A percentile compares a stretch with the other conserved stretches of the same genome.
phyloP scores from a whole-genome alignment of 2,888 invertebrate species.

The Adelphocoris suturalis region DNA sequence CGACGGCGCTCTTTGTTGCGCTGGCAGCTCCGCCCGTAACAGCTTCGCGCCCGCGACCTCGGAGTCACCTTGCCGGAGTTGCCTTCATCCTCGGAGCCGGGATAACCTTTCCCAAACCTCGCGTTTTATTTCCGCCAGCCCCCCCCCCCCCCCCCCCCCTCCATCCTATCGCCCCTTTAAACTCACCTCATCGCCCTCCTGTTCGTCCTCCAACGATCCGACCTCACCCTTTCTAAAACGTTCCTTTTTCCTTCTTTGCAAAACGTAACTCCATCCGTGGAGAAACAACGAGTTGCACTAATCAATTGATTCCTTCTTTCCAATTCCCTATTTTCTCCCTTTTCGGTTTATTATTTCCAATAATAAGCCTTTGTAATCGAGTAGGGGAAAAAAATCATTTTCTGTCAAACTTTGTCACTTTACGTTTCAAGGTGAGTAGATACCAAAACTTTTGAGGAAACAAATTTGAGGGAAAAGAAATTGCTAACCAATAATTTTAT shows the following conservation, averaged over 20 bases:
- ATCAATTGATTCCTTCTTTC: too few relatives aligned
- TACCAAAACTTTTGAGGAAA: too few relatives aligned
- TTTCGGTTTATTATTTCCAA: too few relatives aligned
- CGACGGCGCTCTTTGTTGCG: not conserved
- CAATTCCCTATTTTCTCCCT: too few relatives aligned
- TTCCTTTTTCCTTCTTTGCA: not conserved
- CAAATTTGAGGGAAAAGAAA: too few relatives aligned
- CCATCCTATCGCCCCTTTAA: slow-evolving; percentile 4
- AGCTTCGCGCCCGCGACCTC: slow-evolving; percentile 37
- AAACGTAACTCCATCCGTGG: too few relatives aligned
- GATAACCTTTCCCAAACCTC: slow-evolving; percentile 45
- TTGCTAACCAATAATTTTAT: too few relatives aligned
- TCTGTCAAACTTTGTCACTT: too few relatives aligned
- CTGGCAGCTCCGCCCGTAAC: not conserved
- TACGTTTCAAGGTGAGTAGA: too few relatives aligned
- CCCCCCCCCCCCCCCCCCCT: not conserved
- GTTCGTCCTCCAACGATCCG: not conserved
- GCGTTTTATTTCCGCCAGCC: slow-evolving; percentile 40
- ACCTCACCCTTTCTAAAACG: slow-evolving; percentile 26
- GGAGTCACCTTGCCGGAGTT: slow-evolving; percentile 37
- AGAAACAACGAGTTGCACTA: too few relatives aligned
- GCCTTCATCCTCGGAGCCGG: slow-evolving; percentile 30
- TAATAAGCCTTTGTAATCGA: too few relatives aligned
- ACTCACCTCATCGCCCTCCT: not conserved
- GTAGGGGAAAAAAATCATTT: too few relatives aligned